These are phyloP conservation scores for Ommatoiulus sabulosus DNA, from an alignment of 2,888 invertebrate genomes.

Conservation along the genomic window DNA sequence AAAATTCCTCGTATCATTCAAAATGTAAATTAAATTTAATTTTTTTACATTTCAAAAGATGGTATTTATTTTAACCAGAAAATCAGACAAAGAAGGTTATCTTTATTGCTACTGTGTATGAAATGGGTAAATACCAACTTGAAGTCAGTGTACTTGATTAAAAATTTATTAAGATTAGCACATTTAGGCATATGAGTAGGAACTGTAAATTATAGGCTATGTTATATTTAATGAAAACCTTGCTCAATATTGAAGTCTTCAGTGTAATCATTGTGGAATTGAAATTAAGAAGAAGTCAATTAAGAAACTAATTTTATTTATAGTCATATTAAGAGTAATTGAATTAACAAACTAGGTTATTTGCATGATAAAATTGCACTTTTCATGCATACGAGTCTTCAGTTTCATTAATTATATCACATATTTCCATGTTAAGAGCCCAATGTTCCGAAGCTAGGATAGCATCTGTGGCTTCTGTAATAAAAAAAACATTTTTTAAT, in stretches of 20 bases:
- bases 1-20: not conserved
- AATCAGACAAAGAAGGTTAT: not conserved
- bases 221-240: no score
- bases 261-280: no score
- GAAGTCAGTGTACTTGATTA: not conserved
- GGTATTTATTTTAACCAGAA: not conserved
- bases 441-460: constrained; percentile 95
- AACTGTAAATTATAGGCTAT: no score
- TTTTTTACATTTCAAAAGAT: not conserved
- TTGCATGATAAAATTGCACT: no score
- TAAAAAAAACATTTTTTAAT: constrained; percentile 56
- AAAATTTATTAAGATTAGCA: not conserved
- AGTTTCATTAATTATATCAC: constrained; percentile 95
- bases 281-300: no score
- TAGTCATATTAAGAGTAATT: no score
- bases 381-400: constrained; percentile 81
- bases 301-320: no score
- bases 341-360: no score
- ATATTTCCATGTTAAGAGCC: constrained; percentile 99
- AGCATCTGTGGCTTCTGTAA: constrained; percentile 95
- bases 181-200: not conserved
- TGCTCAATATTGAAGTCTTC: no score
- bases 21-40: not conserved
- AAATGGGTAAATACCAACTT: not conserved
- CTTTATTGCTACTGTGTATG: not conserved